Conservation (phyloP, 2,113 vertebrate species). For the Xyliphius kryptos region DNA sequence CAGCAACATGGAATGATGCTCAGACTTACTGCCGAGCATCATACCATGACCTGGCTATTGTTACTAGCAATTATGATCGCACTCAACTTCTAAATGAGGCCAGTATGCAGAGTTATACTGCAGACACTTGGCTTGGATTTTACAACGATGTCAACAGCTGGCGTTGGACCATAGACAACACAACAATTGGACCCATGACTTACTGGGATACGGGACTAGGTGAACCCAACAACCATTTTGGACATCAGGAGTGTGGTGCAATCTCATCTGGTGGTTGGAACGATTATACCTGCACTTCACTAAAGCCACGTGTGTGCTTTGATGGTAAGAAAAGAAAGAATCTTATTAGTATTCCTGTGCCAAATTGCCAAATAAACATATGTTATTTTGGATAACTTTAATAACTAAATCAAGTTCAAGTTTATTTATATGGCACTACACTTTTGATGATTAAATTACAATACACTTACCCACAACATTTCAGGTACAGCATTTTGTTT, state of each 20-base stretch:
- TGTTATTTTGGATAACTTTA: too few relatives aligned
- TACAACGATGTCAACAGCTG: conserved; percentile 12
- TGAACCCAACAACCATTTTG: conserved; percentile 2
- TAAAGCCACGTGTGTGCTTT: background rate
- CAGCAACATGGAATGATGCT: conserved; percentile 15
- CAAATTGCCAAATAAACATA: too few relatives aligned
- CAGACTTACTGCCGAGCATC: conserved; percentile 8
- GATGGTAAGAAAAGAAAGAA: conserved; percentile 2
- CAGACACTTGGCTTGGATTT: conserved; percentile 6
- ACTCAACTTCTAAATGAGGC: background rate
- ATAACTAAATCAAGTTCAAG: too few relatives aligned
- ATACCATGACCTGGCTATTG: background rate
- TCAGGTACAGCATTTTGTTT: too few relatives aligned
- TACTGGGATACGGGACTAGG: background rate
- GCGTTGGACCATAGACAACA: conserved; percentile 10
- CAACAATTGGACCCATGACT: background rate
- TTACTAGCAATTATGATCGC: conserved; percentile 12
- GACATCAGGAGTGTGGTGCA: background rate
- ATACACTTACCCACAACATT: too few relatives aligned
- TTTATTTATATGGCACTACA: too few relatives aligned
- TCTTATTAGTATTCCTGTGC: too few relatives aligned
- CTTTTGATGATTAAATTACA: too few relatives aligned
- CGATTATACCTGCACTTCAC: background rate
- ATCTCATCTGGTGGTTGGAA: background rate
- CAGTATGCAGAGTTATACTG: background rate